Percentiles rank a stretch among this genome's conserved stretches.
Conservation (phyloP, 2,113 vertebrate genomes). For the Vombatus ursinus region DNA sequence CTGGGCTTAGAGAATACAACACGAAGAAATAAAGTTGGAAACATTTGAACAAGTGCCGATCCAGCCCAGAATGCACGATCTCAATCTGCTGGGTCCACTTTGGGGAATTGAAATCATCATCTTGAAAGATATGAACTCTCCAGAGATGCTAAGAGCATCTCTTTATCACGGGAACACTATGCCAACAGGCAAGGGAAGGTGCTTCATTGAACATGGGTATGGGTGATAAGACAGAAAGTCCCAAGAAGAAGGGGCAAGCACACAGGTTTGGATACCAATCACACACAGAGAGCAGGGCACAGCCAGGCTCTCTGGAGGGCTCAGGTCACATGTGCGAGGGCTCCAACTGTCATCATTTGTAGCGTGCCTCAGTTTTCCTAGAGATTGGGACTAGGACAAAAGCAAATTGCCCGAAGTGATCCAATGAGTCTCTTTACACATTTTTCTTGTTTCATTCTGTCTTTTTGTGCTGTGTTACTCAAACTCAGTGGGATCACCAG, state of each 20-base stretch:
- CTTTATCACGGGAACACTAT: background rate
- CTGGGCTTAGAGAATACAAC: background rate
- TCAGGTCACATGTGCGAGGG: too few species aligned
- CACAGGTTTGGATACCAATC: too few species aligned
- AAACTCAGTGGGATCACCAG: too few species aligned
- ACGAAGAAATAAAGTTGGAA: background rate
- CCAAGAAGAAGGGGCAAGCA: background rate
- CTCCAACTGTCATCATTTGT: too few species aligned
- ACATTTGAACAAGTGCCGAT: too few species aligned
- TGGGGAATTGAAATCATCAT: background rate
- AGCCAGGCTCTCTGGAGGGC: too few species aligned
- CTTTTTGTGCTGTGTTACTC: background rate
- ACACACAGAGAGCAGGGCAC: background rate
- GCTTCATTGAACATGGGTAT: background rate
- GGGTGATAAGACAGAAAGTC: background rate
- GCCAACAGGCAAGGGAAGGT: background rate
- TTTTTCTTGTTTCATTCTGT: background rate
- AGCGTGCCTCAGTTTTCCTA: background rate
- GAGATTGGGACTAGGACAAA: background rate
- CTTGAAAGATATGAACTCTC: background rate
- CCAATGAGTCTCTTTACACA: too few species aligned
- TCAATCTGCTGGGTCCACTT: background rate
- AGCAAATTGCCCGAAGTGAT: background rate
- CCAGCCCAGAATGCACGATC: background rate
- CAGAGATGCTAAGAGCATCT: background rate